Evolutionary conservation across 1,140 invertebrate species (phyloP).

Genomic region (Caenorhabditis elegans): DNA sequence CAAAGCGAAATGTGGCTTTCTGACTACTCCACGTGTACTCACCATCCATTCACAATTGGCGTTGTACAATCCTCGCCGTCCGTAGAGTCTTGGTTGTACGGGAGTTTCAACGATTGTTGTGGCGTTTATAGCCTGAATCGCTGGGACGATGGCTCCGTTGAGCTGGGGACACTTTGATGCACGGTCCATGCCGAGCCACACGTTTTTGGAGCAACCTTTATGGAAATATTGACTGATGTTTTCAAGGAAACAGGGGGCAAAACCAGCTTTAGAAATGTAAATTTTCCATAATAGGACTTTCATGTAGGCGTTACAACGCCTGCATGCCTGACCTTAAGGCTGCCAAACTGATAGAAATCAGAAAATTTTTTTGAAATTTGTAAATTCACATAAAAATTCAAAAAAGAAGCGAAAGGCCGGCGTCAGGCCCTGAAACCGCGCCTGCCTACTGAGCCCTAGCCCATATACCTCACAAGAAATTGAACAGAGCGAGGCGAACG

Average conservation of each 20-base stretch:
- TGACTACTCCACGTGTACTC: neutral
- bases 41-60: slow-evolving; percentile 12
- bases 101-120: neutral
- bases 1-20: neutral
- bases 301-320: no score
- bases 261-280: neutral
- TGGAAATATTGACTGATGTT: neutral
- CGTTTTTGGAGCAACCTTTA: slow-evolving; percentile 14
- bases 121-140: neutral
- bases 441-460: no score
- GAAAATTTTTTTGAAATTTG: no score
- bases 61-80: neutral
- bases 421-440: no score
- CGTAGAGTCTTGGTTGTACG: neutral
- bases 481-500: no score
- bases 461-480: no score
- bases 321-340: no score
- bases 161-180: neutral
- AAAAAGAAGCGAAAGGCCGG: no score
- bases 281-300: no score
- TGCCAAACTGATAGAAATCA: no score
- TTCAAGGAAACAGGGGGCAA: neutral
- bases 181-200: neutral
- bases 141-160: slow-evolving; percentile 7
- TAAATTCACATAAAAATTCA: no score